Percentiles rank a stretch among this genome's conserved stretches.
phyloP scores from a whole-genome alignment of 1,140 invertebrate genomes.

The Apocrypta bakeri region DNA sequence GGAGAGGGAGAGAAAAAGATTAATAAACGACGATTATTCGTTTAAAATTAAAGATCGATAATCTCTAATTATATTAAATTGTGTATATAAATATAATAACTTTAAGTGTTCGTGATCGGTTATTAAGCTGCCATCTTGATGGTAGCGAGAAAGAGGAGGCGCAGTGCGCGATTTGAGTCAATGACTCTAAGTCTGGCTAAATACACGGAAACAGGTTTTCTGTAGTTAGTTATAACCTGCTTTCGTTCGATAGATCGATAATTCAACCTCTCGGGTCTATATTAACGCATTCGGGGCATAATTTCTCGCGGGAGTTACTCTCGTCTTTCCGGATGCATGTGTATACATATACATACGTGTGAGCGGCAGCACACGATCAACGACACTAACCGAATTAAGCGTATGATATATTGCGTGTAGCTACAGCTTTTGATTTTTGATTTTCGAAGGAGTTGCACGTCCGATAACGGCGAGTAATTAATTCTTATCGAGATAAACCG shows the following conservation, averaged over 20 bases:
- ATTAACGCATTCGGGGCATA: slow-evolving; percentile 28
- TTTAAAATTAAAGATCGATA: slow-evolving; percentile 29
- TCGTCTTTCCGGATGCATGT: slow-evolving; percentile 55
- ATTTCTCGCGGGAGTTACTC: slow-evolving; percentile 52
- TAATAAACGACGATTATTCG: slow-evolving; percentile 15
- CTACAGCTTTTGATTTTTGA: slow-evolving; percentile 11
- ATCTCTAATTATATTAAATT: slow-evolving; percentile 52
- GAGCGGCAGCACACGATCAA: slow-evolving; percentile 17
- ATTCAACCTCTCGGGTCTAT: slow-evolving; percentile 43
- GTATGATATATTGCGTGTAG: slow-evolving; percentile 6
- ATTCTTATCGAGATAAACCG: slow-evolving; percentile 38
- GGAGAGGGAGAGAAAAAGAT: neutral
- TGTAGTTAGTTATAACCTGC: neutral
- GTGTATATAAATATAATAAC: no score
- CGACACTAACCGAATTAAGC: slow-evolving; percentile 38
- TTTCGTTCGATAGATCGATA: slow-evolving; percentile 27
- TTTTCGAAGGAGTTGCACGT: neutral
- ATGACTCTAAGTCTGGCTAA: slow-evolving; percentile 64
- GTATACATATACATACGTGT: neutral
- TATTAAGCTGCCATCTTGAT: slow-evolving; percentile 56
- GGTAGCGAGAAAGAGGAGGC: slow-evolving; percentile 51
- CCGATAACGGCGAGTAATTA: slow-evolving; percentile 37
- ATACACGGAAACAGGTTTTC: slow-evolving; percentile 10
- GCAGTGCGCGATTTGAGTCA: slow-evolving; percentile 64
- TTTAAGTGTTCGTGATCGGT: slow-evolving; percentile 50